These are phyloP conservation scores for Gracilinanus agilis DNA, from an alignment of 2,113 vertebrate genomes.

Conservation along the genomic window DNA sequence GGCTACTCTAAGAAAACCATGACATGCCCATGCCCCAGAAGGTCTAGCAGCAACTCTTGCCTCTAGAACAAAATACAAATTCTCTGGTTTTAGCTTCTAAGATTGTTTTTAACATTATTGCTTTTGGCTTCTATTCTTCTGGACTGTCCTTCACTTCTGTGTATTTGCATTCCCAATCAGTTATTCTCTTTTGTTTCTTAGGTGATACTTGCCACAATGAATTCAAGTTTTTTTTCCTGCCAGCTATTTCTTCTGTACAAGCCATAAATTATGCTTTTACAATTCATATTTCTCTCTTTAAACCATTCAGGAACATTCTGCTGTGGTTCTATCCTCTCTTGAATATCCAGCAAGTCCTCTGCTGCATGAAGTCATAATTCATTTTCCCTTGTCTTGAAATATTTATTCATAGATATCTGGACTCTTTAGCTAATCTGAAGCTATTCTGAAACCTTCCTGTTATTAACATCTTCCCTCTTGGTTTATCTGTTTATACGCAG, in stretches of 20 bases:
- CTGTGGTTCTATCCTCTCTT: background rate
- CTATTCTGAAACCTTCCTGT: background rate
- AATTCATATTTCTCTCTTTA: background rate
- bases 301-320: background rate
- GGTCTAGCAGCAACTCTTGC: background rate
- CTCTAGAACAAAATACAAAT: background rate
- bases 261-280: background rate
- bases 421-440: background rate
- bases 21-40: background rate
- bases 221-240: background rate
- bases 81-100: background rate
- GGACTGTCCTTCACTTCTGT: no score
- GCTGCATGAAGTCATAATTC: background rate
- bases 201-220: background rate
- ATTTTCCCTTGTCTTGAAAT: background rate
- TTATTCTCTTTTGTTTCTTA: background rate
- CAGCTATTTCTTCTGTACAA: background rate
- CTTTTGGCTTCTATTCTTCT: background rate
- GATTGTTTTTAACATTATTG: background rate
- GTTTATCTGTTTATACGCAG: background rate
- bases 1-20: background rate
- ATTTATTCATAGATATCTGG: background rate
- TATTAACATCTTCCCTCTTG: background rate
- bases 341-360: background rate
- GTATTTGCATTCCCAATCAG: background rate